These are phyloP conservation scores for Drosophila pachea DNA, from an alignment of 1,140 invertebrate species.

Conservation along the genomic window DNA sequence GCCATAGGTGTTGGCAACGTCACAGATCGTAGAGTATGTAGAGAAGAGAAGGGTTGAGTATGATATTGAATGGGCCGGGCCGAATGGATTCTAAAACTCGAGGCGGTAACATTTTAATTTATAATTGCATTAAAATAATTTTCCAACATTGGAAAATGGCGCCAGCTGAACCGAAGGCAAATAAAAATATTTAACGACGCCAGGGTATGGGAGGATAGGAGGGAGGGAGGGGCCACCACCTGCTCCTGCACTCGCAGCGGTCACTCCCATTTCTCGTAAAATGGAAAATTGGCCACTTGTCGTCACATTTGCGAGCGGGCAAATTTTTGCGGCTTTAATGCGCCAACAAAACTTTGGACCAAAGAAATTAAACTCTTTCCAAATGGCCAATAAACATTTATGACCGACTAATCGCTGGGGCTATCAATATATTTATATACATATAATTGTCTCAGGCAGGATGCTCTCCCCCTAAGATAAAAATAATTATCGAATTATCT, in stretches of 20 bases:
- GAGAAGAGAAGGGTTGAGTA: background rate
- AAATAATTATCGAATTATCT: conserved; percentile 2
- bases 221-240: too few species aligned
- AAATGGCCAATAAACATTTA: conserved; percentile 18
- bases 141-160: conserved; percentile 47
- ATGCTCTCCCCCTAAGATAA: background rate
- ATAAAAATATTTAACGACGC: conserved; percentile 29
- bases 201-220: too few species aligned
- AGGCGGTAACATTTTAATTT: conserved; percentile 41
- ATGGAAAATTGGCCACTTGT: conserved; percentile 25
- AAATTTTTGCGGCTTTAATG: conserved; percentile 22
- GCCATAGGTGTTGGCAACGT: conserved; percentile 65
- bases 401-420: conserved; percentile 17
- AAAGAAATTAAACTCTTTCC: conserved; percentile 4
- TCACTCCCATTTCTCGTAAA: conserved; percentile 27
- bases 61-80: too few species aligned
- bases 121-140: conserved; percentile 67
- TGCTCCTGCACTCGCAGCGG: too few species aligned
- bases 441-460: too few species aligned
- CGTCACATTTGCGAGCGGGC: conserved; percentile 20
- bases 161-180: conserved; percentile 31
- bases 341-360: background rate
- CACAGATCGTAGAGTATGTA: conserved; percentile 32
- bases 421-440: conserved; percentile 44
- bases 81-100: conserved; percentile 39